These are phyloP conservation scores for Axis porcinus DNA, from an alignment of 2,113 vertebrate genomes.

Conservation along the genomic window DNA sequence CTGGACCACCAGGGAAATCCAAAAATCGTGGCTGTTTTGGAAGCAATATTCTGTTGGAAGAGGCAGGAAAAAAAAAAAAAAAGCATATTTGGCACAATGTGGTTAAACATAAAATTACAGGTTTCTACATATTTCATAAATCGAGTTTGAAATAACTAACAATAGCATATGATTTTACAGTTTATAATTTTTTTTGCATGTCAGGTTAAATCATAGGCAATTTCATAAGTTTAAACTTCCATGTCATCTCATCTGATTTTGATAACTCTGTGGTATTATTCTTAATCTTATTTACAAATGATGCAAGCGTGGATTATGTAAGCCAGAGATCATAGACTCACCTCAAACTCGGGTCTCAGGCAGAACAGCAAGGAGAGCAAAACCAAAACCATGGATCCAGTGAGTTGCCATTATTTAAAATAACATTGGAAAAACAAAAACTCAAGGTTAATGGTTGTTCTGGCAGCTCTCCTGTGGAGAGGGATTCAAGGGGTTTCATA, in stretches of 20 bases:
- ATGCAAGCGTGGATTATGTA: neutral
- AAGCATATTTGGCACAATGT: neutral
- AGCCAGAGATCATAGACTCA: neutral
- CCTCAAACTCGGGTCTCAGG: neutral
- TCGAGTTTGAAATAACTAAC: constrained; percentile 10
- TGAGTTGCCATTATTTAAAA: neutral
- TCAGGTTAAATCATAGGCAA: neutral
- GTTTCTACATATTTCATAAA: neutral
- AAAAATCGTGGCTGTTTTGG: neutral
- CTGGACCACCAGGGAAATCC: neutral
- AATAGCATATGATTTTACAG: neutral
- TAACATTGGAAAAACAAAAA: neutral
- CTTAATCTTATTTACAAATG: neutral
- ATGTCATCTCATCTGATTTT: neutral
- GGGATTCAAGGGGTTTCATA: neutral
- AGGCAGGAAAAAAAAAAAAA: neutral
- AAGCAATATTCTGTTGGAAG: neutral
- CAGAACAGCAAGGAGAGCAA: neutral
- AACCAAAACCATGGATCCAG: neutral
- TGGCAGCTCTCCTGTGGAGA: neutral
- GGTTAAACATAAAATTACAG: constrained; percentile 16
- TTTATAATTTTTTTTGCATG: neutral
- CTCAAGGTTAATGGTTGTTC: neutral
- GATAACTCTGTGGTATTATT: neutral
- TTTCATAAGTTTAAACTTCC: neutral